Percentiles rank a stretch among this genome's conserved stretches.
Conservation (phyloP, 2,797 vertebrate species). For the Cyclura pinguis region DNA sequence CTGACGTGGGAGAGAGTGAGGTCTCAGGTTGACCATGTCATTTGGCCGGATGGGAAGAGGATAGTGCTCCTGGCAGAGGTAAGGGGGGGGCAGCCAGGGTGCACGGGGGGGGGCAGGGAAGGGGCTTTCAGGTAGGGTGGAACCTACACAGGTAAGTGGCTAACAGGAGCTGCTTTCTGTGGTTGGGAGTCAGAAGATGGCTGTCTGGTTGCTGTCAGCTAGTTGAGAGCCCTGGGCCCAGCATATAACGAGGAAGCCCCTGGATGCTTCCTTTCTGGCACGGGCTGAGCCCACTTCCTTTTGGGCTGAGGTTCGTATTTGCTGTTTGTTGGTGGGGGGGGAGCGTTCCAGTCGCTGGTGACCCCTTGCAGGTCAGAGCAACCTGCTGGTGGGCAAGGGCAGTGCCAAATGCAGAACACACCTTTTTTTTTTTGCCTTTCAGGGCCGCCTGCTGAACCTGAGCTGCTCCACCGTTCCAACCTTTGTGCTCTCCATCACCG, state of each 20-base stretch:
- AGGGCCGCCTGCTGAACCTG: slow-evolving; percentile 95
- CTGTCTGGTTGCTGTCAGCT: background rate
- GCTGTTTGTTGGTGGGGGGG: background rate
- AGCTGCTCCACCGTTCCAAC: slow-evolving; percentile 98
- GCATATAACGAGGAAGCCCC: accelerated
- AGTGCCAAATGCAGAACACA: too few relatives aligned
- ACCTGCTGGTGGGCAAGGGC: background rate
- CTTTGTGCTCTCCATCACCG: slow-evolving; percentile 96
- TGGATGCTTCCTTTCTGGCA: too few relatives aligned
- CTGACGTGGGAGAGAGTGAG: slow-evolving; percentile 97
- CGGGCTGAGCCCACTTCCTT: background rate
- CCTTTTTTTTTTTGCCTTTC: background rate
- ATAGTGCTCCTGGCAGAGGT: slow-evolving; percentile 97
- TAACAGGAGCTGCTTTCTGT: too few relatives aligned
- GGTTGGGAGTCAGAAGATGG: background rate
- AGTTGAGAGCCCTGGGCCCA: too few relatives aligned
- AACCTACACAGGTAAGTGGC: background rate
- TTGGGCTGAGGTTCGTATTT: background rate
- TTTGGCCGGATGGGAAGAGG: slow-evolving; percentile 97
- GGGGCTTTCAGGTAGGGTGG: background rate
- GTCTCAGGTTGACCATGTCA: slow-evolving; percentile 97
- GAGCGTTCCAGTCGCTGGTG: too few relatives aligned
- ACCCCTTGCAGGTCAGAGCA: background rate
- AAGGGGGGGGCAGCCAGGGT: background rate
- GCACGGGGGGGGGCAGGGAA: background rate